These are phyloP conservation scores for Macrostomum cliftonense DNA, from an alignment of 2,888 invertebrate species.

Conservation along the genomic window DNA sequence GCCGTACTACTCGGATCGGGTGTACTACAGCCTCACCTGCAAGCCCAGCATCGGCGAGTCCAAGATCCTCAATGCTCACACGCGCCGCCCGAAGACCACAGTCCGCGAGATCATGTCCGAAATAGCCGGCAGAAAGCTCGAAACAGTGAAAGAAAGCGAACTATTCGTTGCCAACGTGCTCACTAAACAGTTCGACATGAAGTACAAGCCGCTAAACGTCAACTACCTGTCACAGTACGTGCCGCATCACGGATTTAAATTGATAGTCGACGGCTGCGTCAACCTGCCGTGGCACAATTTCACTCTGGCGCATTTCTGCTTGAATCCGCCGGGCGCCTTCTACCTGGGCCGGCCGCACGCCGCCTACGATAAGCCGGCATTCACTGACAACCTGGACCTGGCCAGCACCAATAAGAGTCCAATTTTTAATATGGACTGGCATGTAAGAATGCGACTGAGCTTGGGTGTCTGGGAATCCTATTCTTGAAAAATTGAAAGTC, in stretches of 20 bases:
- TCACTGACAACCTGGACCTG: slow-evolving; percentile 25
- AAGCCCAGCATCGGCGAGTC: slow-evolving; percentile 24
- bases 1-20: slow-evolving; percentile 25
- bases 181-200: slow-evolving; percentile 22
- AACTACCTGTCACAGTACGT: slow-evolving; percentile 25
- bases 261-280: slow-evolving; percentile 28
- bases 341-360: slow-evolving; percentile 30
- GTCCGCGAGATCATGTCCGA: slow-evolving; percentile 12
- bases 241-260: slow-evolving; percentile 27
- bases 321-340: slow-evolving; percentile 33
- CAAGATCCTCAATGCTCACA: slow-evolving; percentile 23
- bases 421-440: slow-evolving; percentile 30
- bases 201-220: slow-evolving; percentile 24
- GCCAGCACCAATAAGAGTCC: slow-evolving; percentile 25
- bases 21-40: slow-evolving; percentile 26
- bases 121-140: slow-evolving; percentile 18
- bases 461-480: too few species aligned
- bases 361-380: slow-evolving; percentile 27
- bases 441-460: too few species aligned
- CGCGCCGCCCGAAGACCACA: slow-evolving; percentile 19
- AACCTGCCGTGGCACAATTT: slow-evolving; percentile 33
- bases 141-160: slow-evolving; percentile 25
- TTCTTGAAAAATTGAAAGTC: too few species aligned
- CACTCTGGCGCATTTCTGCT: slow-evolving; percentile 26
- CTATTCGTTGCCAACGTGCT: slow-evolving; percentile 26